Evolutionary conservation across 2,113 vertebrate genomes (phyloP).

Genomic region (Oostethus manadensis): DNA sequence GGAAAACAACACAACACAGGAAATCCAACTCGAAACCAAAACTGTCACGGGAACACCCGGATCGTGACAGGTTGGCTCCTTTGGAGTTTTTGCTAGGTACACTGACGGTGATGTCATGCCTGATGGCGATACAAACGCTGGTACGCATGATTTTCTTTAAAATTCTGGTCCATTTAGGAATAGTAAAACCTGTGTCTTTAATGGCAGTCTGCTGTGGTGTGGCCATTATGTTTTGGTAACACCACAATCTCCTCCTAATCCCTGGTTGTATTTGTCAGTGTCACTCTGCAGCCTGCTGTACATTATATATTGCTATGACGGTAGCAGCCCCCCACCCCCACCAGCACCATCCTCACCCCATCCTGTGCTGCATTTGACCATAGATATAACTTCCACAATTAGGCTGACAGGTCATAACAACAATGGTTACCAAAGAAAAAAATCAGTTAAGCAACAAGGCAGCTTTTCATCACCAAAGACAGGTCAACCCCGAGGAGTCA

Average conservation of each 20-base stretch:
- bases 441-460: conserved; percentile 63
- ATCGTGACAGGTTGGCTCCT: too few species aligned
- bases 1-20: too few species aligned
- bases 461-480: conserved; percentile 60
- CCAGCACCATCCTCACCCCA: too few species aligned
- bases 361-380: conserved; percentile 20
- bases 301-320: conserved; percentile 27
- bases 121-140: too few species aligned
- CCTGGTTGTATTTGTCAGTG: conserved; percentile 41
- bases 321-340: conserved; percentile 24
- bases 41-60: too few species aligned
- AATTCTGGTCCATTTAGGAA: too few species aligned
- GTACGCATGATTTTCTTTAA: too few species aligned
- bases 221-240: too few species aligned
- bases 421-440: conserved; percentile 20
- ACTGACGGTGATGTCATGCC: too few species aligned
- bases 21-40: too few species aligned
- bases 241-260: conserved; percentile 35
- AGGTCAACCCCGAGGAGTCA: conserved; percentile 45
- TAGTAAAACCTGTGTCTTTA: conserved; percentile 11
- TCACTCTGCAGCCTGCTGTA: conserved; percentile 28
- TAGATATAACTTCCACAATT: conserved; percentile 52
- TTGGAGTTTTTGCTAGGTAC: too few species aligned
- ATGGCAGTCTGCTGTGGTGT: conserved; percentile 8
- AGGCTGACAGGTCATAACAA: conserved; percentile 29